A percentile compares a stretch with the other conserved stretches of the same genome.
These are phyloP conservation scores for Galaxea fascicularis DNA, from an alignment of 92 coral and sea anemone genomes.

Conservation along the genomic window DNA sequence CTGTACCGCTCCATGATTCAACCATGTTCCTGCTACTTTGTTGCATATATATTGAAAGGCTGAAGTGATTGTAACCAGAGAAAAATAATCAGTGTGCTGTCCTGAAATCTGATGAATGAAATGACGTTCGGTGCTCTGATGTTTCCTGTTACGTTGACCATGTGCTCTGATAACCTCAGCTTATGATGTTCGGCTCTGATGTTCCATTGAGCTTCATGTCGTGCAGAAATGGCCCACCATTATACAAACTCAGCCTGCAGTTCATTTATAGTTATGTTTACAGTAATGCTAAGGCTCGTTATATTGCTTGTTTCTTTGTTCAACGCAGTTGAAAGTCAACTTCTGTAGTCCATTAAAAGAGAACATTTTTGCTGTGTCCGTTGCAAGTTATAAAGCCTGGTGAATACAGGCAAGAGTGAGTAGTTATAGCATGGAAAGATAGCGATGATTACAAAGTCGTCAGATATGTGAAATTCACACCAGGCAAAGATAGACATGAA, in stretches of 20 bases:
- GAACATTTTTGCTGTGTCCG: slow-evolving; percentile 48
- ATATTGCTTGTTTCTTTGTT: slow-evolving; percentile 7
- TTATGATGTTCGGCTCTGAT: slow-evolving; percentile 29
- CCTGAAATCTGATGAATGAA: slow-evolving; percentile 26
- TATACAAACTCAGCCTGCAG: slow-evolving; percentile 1
- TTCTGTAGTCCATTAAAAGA: slow-evolving; percentile 30
- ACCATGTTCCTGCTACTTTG: slow-evolving; percentile 38
- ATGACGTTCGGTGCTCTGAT: slow-evolving; percentile 32
- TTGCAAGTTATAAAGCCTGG: slow-evolving; percentile 29
- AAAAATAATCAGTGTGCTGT: slow-evolving; percentile 29
- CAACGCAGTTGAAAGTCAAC: slow-evolving; percentile 7
- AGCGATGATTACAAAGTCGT: neutral
- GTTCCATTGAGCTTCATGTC: slow-evolving; percentile 30
- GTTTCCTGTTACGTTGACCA: slow-evolving; percentile 17
- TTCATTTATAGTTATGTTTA: neutral
- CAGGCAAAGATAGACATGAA: neutral
- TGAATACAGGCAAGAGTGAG: neutral
- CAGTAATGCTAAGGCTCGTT: neutral
- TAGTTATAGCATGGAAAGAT: neutral
- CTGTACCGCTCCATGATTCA: slow-evolving; percentile 36
- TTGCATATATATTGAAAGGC: slow-evolving; percentile 23
- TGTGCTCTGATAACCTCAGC: slow-evolving; percentile 40
- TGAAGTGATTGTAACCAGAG: slow-evolving; percentile 43
- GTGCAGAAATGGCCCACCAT: slow-evolving; percentile 26
- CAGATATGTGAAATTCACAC: neutral